A percentile compares a stretch with the other conserved stretches of the same genome.
phyloP scores from a whole-genome alignment of 2,888 invertebrate species.

The Monopis laevigella region DNA sequence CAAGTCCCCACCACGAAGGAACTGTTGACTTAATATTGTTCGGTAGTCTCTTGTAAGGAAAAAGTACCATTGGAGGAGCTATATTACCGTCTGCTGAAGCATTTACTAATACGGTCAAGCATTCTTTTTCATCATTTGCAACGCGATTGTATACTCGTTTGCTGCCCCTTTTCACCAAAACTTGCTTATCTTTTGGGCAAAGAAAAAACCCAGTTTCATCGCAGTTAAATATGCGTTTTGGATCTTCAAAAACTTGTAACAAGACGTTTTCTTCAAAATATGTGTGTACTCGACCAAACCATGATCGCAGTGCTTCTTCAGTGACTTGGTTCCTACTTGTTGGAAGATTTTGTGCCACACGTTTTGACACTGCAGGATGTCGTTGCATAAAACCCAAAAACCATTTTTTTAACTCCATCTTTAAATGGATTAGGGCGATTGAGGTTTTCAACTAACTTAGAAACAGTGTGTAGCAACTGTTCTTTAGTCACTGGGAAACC shows the following conservation, averaged over 20 bases:
- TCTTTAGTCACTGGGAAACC: no score
- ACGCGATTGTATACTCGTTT: constrained; percentile 19
- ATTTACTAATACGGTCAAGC: constrained; percentile 16
- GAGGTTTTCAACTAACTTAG: no score
- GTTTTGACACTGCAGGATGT: constrained; percentile 25
- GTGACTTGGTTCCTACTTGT: not conserved
- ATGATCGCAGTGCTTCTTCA: constrained; percentile 9
- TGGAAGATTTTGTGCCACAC: constrained; percentile 25
- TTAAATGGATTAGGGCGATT: no score
- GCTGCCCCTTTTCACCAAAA: constrained; percentile 19
- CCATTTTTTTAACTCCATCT: no score
- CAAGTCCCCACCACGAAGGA: constrained; percentile 13
- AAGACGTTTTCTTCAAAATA: constrained; percentile 12
- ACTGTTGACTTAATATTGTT: constrained; percentile 11
- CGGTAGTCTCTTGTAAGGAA: constrained; percentile 15
- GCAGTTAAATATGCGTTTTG: constrained; percentile 17
- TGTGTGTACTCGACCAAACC: constrained; percentile 13
- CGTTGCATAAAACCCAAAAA: constrained; percentile 28
- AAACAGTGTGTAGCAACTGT: no score
- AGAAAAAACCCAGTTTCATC: constrained; percentile 20
- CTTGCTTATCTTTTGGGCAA: constrained; percentile 19
- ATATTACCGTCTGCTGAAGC: constrained; percentile 17
- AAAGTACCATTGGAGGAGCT: constrained; percentile 19
- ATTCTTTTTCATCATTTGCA: constrained; percentile 18
- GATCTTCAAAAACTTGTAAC: constrained; percentile 12